phyloP scores from a whole-genome alignment of 2,888 invertebrate genomes.

The Pharmacophagus antenor region DNA sequence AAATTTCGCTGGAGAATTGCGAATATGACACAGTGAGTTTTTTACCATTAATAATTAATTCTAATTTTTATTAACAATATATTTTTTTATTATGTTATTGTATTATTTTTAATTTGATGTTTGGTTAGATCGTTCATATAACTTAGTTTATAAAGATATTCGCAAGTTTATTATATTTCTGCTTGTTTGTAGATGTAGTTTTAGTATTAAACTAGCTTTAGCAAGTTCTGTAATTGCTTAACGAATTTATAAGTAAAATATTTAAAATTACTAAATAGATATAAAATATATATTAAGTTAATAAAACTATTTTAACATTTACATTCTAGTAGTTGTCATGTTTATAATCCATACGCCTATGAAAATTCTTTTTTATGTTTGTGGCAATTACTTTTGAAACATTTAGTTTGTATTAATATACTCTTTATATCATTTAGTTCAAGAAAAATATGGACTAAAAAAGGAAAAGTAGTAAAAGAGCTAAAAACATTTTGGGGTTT shows the following conservation, averaged over 20 bases:
- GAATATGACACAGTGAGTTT: conserved; percentile 29
- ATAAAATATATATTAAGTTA: no score
- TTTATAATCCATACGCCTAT: no score
- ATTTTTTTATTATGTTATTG: neutral
- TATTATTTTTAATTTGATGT: neutral
- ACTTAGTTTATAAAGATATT: neutral
- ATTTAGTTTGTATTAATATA: no score
- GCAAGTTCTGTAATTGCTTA: neutral
- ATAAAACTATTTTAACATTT: no score
- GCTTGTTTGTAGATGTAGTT: neutral
- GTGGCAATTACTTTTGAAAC: no score
- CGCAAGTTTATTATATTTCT: neutral
- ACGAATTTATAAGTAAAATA: neutral
- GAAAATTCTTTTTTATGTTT: no score
- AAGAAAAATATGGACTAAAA: no score
- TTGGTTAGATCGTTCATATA: neutral
- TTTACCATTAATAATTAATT: neutral
- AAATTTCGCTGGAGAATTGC: conserved; percentile 1
- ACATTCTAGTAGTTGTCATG: no score
- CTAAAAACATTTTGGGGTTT: no score
- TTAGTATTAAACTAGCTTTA: neutral
- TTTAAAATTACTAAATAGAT: no score
- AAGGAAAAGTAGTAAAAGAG: no score
- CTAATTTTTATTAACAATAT: neutral
- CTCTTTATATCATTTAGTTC: no score